Percentiles rank a stretch among this genome's conserved stretches.
phyloP scores from a whole-genome alignment of 2,888 invertebrate species.

The Apomyelois bistriatella region DNA sequence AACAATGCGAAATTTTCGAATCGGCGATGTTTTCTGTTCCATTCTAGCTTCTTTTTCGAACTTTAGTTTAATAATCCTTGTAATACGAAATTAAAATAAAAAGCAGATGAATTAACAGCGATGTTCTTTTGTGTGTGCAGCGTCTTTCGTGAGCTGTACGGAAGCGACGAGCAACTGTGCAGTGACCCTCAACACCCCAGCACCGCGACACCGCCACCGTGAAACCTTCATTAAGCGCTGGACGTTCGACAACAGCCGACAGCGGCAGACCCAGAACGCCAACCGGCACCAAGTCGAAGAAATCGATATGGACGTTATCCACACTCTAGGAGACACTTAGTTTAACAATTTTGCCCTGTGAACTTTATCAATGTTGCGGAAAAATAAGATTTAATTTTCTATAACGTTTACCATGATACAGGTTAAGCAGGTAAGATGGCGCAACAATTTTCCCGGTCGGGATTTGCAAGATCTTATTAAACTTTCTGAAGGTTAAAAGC shows the following conservation, averaged over 20 bases:
- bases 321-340: not conserved
- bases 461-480: not conserved
- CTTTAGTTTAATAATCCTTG: too few species aligned
- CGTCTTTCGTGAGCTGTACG: conserved; percentile 39
- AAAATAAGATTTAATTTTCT: not conserved
- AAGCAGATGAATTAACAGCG: not conserved
- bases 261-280: conserved; percentile 16
- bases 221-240: conserved; percentile 41
- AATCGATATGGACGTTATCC: conserved; percentile 17
- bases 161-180: conserved; percentile 30
- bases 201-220: conserved; percentile 25
- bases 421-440: not conserved
- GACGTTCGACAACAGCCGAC: conserved; percentile 48
- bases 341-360: not conserved
- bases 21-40: too few species aligned
- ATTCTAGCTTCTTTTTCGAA: too few species aligned
- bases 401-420: not conserved
- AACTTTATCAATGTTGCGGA: too few species aligned
- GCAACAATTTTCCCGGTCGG: not conserved
- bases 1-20: too few species aligned
- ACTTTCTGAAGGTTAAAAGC: not conserved
- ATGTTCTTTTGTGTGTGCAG: conserved; percentile 28
- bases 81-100: too few species aligned
- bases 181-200: conserved; percentile 13
- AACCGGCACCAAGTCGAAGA: conserved; percentile 11